Base-by-base conservation (phyloP, 2,888 invertebrate species). In the Tenthredo scrophulariae region DNA sequence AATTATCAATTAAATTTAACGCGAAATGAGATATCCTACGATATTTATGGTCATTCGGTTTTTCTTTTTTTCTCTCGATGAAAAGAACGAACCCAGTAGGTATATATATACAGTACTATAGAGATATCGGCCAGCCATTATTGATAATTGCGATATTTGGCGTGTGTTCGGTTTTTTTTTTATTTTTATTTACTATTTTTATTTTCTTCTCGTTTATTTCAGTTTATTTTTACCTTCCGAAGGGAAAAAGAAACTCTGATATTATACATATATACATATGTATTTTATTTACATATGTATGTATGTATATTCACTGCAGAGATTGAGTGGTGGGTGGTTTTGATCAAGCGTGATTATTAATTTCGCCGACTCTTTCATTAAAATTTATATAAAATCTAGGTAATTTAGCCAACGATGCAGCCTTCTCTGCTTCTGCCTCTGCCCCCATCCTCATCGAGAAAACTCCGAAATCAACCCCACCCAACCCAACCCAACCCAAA, bases 131-230 rank as follows among this genome's bases (percentile, higher is more conserved):
- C 37, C 18, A 26, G 67, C 67, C 67, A 70, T 70, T 70, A 70
- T 37, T 70, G 67, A 33, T 70, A 70, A 70, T 70, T 70, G 67
- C 67, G 33, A 70, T 70, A 70, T 70, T 37, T 5, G 15, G 15
- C 29, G 67, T 18, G 67, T 15, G n/a, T 70, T 18, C 29, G 13
- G 18, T 29, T 33, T 37, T 70, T 70, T 70, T 70, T n/a, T 58
- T 9, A n/a, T 22, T 22, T 58, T 33, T 33, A 2, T 33, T 4
- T 37, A 0, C 7, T n/a, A 58, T 22, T 7, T 22, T 22, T 10
- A 43, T 58, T 58, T 7, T 58, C 22, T n/a, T 58, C 9, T n/a
- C n/a, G 18, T 50, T 50, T 15, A 18, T n/a, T 50, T n/a, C 43
- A 10, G 13, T 50, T 50, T 1, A 18, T 18, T 50, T 54, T n/a